Evolutionary conservation across 2,888 invertebrate genomes (phyloP), one percentile per base, ranked within the genome.

Genomic region (Gryllus longicercus): DNA sequence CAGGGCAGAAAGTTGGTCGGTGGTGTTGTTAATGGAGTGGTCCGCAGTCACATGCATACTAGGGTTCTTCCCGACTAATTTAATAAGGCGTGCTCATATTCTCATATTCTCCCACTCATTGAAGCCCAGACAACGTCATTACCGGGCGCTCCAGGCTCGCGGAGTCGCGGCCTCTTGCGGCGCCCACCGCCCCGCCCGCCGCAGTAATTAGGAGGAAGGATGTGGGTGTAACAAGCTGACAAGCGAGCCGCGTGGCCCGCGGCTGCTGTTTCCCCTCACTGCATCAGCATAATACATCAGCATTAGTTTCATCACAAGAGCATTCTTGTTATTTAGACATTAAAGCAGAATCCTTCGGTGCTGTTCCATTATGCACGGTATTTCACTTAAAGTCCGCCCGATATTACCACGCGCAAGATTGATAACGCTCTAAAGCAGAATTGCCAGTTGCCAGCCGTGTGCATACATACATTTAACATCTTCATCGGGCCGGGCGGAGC

Each of bases 71-170:
- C 63, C 63, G 63, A 63, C 63, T 63, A 63, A 63, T 63, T 63
- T 63, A 63, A 63, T 63, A 63, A 63, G 63, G 63, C 63, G 63
- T 63, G 63, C 63, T 63, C 63, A 63, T 63, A 63, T 63, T 63
- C 63, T 63, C 63, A 18, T 63, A 63, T 63, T 63, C 63, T 63
- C 63, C 16, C 63, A 18, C 63, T 63, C 63, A 63, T 63, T 63
- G 63, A 63, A 38, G 63, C 14, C 16, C 14, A 63, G 63, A 63
- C 63, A 63, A 18, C 63, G 63, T 63, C 63, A 63, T 63, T 63
- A 63, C 63, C 16, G 63, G 16, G 16, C 16, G 14, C 16, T 63
- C 16, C 2, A 63, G 63, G 63, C 63, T 63, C 63, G 63, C 63
- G 18, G 63, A 18, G 16, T 63, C 63, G 63, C 63, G 63, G 63